These are phyloP conservation scores for Falco punctatus DNA, from an alignment of 2,113 vertebrate species.

Conservation along the genomic window DNA sequence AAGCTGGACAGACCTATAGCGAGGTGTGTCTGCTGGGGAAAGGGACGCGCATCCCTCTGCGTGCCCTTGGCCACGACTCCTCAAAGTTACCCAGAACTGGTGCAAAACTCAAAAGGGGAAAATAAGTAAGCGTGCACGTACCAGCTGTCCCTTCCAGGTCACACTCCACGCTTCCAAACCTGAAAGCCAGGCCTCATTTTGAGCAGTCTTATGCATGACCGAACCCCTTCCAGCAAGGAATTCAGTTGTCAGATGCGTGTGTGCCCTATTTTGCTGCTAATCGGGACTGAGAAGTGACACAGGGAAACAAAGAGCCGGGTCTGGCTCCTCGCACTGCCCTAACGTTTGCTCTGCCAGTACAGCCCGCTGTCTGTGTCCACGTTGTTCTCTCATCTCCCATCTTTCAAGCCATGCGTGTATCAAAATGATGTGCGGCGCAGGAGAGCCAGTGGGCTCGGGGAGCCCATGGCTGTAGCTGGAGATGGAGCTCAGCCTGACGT, in stretches of 20 bases:
- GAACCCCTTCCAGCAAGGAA: constrained; percentile 44
- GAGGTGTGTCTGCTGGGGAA: not conserved
- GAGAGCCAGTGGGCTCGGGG: not conserved
- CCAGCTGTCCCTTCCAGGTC: constrained; percentile 50
- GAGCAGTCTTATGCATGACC: constrained; percentile 45
- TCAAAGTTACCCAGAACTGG: constrained; percentile 1
- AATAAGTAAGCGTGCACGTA: not conserved
- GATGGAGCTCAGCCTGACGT: not conserved
- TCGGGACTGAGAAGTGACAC: not conserved
- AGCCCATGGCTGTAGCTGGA: accelerated
- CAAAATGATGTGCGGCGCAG: accelerated
- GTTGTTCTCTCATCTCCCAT: accelerated
- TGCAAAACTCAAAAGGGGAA: not conserved
- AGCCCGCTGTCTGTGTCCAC: not conserved
- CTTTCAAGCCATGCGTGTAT: not conserved
- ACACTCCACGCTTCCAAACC: not conserved
- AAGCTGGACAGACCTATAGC: not conserved
- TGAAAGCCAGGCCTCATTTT: constrained; percentile 50
- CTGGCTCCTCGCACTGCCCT: not conserved
- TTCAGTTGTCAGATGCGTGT: constrained; percentile 13
- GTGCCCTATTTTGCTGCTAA: constrained; percentile 43
- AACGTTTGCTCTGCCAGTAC: accelerated
- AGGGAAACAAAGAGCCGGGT: not conserved
- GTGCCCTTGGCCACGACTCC: not conserved
- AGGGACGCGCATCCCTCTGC: accelerated